These are phyloP conservation scores for Panurus biarmicus DNA, from an alignment of 2,113 vertebrate species.

Conservation along the genomic window DNA sequence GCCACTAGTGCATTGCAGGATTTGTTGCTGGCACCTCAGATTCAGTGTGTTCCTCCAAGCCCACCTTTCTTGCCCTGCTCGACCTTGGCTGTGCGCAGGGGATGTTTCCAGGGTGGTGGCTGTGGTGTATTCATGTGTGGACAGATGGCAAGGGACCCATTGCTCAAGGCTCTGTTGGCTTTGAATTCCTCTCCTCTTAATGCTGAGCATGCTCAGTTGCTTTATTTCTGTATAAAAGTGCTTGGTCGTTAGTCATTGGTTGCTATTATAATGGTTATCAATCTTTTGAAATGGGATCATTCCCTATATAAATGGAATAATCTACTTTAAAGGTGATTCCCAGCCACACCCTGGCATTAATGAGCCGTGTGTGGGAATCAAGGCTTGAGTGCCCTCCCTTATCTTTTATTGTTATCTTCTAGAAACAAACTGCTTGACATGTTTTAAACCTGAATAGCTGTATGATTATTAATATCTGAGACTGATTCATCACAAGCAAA, in stretches of 20 bases:
- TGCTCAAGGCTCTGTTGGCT: background rate
- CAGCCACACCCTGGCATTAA: background rate
- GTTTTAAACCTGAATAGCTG: slow-evolving; percentile 30
- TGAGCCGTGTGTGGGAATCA: background rate
- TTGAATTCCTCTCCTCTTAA: background rate
- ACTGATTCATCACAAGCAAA: slow-evolving; percentile 61
- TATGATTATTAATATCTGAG: slow-evolving; percentile 25
- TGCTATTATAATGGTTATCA: background rate
- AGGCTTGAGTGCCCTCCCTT: background rate
- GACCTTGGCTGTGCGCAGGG: background rate
- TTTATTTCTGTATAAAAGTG: background rate
- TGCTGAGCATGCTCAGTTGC: background rate
- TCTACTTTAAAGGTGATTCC: background rate
- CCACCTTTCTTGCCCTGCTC: background rate
- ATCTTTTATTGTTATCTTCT: background rate
- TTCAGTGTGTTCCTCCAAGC: background rate
- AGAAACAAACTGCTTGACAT: background rate
- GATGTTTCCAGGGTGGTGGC: background rate
- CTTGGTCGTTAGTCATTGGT: background rate
- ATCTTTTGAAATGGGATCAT: background rate
- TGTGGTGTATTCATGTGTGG: background rate
- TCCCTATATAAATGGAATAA: background rate
- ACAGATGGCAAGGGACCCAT: background rate
- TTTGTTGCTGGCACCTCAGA: background rate
- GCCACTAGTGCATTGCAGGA: background rate